phyloP scores from a whole-genome alignment of 2,797 vertebrate genomes.

The Rhynchonycteris naso region DNA sequence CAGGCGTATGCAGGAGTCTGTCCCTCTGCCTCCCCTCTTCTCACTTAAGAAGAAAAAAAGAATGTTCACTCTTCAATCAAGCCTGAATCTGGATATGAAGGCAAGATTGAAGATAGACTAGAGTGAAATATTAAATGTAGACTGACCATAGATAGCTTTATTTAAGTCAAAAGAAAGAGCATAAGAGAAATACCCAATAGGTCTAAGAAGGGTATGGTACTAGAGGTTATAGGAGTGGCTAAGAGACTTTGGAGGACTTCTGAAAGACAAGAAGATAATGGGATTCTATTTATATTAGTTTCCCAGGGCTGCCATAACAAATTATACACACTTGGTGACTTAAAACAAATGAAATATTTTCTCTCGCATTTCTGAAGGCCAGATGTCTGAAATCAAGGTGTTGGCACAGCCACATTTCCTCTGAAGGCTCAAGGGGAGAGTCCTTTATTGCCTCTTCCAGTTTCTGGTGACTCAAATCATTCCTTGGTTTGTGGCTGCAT shows the following conservation, averaged over 20 bases:
- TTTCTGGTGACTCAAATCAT: neutral
- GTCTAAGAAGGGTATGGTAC: neutral
- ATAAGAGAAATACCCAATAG: neutral
- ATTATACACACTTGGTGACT: constrained; percentile 74
- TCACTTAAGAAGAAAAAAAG: too few relatives aligned
- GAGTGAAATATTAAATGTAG: constrained; percentile 59
- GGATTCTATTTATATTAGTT: constrained; percentile 74
- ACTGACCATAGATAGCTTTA: neutral
- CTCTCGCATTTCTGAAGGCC: constrained; percentile 63
- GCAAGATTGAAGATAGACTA: neutral
- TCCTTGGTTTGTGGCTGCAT: neutral
- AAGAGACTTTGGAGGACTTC: constrained; percentile 59
- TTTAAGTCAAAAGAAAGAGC: constrained; percentile 1
- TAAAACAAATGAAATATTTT: constrained; percentile 59
- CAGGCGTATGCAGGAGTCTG: too few relatives aligned
- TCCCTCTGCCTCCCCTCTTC: too few relatives aligned
- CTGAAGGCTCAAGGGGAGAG: neutral
- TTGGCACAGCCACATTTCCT: constrained; percentile 46
- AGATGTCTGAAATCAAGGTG: constrained; percentile 74
- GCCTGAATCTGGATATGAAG: neutral
- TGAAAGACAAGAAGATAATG: constrained; percentile 67
- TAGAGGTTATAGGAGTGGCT: neutral
- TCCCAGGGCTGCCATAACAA: constrained; percentile 69
- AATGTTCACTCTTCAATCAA: constrained; percentile 31
- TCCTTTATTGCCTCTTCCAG: neutral